These are phyloP conservation scores for Ctenopoma multispine DNA, from an alignment of 2,797 vertebrate genomes.

Conservation along the genomic window DNA sequence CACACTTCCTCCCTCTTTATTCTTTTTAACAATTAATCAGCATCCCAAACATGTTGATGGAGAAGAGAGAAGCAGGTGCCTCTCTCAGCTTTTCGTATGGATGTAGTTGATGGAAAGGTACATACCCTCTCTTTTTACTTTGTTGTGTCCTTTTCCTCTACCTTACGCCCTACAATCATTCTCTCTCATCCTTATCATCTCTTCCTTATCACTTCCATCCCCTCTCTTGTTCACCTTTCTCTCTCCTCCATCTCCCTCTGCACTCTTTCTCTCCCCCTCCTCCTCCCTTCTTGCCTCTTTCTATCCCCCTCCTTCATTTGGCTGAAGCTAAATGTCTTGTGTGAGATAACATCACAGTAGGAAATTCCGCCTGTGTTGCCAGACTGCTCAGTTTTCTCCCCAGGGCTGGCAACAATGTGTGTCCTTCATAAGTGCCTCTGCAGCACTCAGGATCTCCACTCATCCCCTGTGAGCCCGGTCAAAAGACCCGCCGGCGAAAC, in stretches of 20 bases:
- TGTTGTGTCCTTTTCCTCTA: neutral
- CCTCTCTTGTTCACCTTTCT: slow-evolving; percentile 6
- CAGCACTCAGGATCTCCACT: slow-evolving; percentile 67
- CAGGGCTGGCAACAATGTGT: slow-evolving; percentile 78
- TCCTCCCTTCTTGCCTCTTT: slow-evolving; percentile 1
- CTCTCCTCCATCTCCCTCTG: neutral
- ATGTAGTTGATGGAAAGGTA: too few relatives aligned
- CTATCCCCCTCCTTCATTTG: slow-evolving; percentile 59
- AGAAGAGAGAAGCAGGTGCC: too few relatives aligned
- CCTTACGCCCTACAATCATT: neutral
- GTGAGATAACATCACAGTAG: slow-evolving; percentile 83
- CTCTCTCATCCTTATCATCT: neutral
- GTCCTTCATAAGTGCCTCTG: slow-evolving; percentile 78
- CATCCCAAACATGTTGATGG: too few relatives aligned
- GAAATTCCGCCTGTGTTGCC: slow-evolving; percentile 83
- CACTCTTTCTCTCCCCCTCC: slow-evolving; percentile 5
- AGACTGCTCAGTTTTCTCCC: slow-evolving; percentile 82
- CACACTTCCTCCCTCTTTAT: too few relatives aligned
- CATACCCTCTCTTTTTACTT: neutral
- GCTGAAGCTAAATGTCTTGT: slow-evolving; percentile 79
- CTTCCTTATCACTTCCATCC: neutral
- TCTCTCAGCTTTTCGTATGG: too few relatives aligned
- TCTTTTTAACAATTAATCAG: too few relatives aligned
- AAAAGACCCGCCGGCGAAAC: slow-evolving; percentile 74
- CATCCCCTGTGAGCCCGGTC: slow-evolving; percentile 70